phyloP scores from a whole-genome alignment of 2,113 vertebrate genomes.

The Capra hircus region DNA sequence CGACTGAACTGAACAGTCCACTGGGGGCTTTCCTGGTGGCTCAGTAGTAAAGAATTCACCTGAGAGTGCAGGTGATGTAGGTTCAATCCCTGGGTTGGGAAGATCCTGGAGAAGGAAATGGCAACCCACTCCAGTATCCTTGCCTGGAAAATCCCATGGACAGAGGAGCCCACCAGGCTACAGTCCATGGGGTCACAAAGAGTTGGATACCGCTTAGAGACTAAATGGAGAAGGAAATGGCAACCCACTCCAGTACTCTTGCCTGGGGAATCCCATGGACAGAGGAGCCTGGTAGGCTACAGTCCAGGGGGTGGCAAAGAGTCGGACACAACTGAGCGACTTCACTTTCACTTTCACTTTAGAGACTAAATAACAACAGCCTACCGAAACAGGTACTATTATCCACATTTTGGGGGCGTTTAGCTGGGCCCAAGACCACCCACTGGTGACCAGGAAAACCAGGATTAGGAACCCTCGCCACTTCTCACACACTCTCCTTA shows the following conservation, averaged over 20 bases:
- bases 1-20: neutral
- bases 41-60: neutral
- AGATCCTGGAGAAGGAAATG: neutral
- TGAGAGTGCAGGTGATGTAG: neutral
- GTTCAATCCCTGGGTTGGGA: neutral
- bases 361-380: neutral
- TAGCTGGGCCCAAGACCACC: neutral
- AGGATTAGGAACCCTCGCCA: neutral
- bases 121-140: neutral
- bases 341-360: neutral
- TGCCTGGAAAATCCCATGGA: neutral
- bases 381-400: neutral
- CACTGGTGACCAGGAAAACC: neutral
- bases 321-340: accelerated
- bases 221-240: neutral
- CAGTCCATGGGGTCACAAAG: neutral
- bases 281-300: neutral
- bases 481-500: neutral
- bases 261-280: neutral
- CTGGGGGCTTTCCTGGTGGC: neutral
- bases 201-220: neutral
- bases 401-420: neutral
- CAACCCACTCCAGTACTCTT: neutral
- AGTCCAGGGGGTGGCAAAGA: neutral
- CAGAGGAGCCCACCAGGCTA: neutral